Evolutionary conservation across 2,797 vertebrate genomes (phyloP).

Genomic region (Helicolenus hilgendorfi): DNA sequence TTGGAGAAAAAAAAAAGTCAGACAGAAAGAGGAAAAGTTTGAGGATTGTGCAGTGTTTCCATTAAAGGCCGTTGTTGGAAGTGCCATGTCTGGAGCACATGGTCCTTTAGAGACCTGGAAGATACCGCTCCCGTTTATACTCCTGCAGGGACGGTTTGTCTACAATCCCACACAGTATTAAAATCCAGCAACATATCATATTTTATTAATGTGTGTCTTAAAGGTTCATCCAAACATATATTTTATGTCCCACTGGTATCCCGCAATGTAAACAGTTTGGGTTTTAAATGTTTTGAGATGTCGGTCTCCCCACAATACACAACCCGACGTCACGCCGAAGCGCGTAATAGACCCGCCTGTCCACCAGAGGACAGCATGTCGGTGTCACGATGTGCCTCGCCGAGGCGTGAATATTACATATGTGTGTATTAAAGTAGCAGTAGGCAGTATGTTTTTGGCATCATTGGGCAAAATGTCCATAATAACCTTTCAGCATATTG

Average conservation of each 20-base stretch:
- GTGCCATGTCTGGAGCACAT: background rate
- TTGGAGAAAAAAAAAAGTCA: conserved; percentile 21
- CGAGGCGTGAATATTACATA: too few species aligned
- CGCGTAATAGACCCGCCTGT: too few species aligned
- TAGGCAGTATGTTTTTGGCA: too few species aligned
- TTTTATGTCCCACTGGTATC: background rate
- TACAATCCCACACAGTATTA: background rate
- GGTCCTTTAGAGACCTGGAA: background rate
- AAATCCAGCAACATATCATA: background rate
- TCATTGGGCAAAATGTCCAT: too few species aligned
- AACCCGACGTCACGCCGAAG: too few species aligned
- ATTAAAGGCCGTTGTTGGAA: background rate
- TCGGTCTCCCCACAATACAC: background rate
- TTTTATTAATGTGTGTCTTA: background rate
- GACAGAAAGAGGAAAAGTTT: conserved; percentile 5
- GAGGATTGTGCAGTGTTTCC: background rate
- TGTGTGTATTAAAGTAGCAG: too few species aligned
- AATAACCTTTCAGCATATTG: too few species aligned
- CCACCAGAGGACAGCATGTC: too few species aligned
- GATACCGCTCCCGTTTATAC: background rate
- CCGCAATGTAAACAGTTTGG: background rate
- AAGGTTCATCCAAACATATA: background rate
- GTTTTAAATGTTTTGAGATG: background rate
- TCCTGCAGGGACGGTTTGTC: background rate
- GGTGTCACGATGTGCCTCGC: too few species aligned